These are phyloP conservation scores for Aquatica leii DNA, from an alignment of 2,888 invertebrate genomes.

Conservation along the genomic window DNA sequence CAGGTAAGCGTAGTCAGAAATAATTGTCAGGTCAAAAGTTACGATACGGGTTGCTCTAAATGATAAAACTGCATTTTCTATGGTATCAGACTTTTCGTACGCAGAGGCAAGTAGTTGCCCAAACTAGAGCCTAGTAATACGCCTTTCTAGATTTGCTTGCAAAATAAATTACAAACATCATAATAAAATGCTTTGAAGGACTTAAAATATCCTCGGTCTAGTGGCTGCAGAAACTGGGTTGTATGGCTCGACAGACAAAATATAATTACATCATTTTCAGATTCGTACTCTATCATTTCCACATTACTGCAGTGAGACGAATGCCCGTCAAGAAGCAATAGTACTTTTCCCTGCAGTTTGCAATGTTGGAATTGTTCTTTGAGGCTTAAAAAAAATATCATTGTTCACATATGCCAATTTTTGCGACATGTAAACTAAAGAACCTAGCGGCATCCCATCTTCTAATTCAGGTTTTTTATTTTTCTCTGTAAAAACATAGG, in stretches of 20 bases:
- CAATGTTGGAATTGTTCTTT: constrained; percentile 40
- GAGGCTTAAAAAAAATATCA: constrained; percentile 46
- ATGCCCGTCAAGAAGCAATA: constrained; percentile 40
- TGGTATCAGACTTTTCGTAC: too few relatives aligned
- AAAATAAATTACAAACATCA: constrained; percentile 34
- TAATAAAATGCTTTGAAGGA: constrained; percentile 30
- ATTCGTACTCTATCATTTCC: constrained; percentile 39
- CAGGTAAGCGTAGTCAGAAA: too few relatives aligned
- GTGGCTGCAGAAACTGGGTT: constrained; percentile 38
- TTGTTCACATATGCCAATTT: constrained; percentile 46
- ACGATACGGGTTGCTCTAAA: too few relatives aligned
- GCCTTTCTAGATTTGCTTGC: constrained; percentile 34
- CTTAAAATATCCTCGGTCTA: constrained; percentile 34
- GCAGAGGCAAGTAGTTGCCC: too few relatives aligned
- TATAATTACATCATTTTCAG: constrained; percentile 22
- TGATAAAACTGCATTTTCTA: too few relatives aligned
- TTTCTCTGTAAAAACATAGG: constrained; percentile 43
- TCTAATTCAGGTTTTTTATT: constrained; percentile 39
- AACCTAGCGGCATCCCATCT: constrained; percentile 39
- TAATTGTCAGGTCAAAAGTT: too few relatives aligned
- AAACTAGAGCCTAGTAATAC: too few relatives aligned
- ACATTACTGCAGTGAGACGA: constrained; percentile 36
- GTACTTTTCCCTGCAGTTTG: constrained; percentile 35
- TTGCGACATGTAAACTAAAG: constrained; percentile 33
- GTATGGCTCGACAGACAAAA: constrained; percentile 38